Evolutionary conservation across 2,888 invertebrate species (phyloP).

Genomic region (Nomada hirtipes): DNA sequence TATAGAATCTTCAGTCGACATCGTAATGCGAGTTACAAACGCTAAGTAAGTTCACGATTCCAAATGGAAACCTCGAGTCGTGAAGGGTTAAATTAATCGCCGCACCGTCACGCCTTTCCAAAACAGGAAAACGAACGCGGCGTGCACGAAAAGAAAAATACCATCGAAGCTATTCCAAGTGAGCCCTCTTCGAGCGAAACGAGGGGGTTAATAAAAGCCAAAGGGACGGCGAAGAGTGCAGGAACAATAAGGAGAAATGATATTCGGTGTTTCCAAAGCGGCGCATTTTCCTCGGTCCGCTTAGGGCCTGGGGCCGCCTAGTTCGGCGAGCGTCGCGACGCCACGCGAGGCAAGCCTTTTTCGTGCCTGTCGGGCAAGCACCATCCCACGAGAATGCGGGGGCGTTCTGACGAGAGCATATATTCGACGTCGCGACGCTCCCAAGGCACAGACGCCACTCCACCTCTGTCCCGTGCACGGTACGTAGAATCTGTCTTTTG

Average conservation of each 20-base stretch:
- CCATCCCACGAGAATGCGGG: constrained; percentile 82
- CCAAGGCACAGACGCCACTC: constrained; percentile 83
- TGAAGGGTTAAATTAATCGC: not conserved
- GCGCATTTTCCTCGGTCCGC: constrained; percentile 60
- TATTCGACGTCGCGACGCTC: constrained; percentile 82
- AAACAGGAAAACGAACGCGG: constrained; percentile 7
- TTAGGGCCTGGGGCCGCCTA: constrained; percentile 76
- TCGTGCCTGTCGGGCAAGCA: constrained; percentile 82
- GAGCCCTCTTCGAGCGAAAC: not conserved
- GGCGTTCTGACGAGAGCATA: constrained; percentile 84
- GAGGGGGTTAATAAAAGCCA: not conserved
- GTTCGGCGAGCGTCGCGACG: constrained; percentile 82
- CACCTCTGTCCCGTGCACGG: constrained; percentile 84
- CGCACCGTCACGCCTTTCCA: constrained; percentile 2
- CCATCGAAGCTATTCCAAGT: not conserved
- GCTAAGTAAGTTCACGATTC: too few species aligned
- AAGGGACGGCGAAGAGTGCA: not conserved
- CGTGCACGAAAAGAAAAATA: not conserved
- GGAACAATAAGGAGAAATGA: constrained; percentile 23
- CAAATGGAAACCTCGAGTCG: too few species aligned
- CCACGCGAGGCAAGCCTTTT: constrained; percentile 83
- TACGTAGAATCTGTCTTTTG: constrained; percentile 76
- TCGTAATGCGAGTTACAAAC: too few species aligned
- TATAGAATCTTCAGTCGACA: too few species aligned
- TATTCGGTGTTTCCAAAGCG: constrained; percentile 56